Conservation (phyloP, 2,888 invertebrate genomes). For the Branchellion lobata region DNA sequence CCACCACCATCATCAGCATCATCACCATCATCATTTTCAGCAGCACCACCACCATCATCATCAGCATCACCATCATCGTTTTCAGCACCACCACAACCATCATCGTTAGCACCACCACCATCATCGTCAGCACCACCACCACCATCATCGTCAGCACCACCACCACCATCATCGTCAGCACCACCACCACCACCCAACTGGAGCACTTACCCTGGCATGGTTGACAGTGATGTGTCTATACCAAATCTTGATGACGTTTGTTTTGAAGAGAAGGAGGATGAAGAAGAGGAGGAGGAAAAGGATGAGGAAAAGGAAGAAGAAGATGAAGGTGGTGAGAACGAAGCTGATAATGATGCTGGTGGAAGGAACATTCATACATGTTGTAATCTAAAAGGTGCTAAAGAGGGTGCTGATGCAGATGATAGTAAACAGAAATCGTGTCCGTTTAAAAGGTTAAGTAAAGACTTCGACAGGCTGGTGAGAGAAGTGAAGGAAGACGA, state of each 20-base stretch:
- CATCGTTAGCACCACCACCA: too few relatives aligned
- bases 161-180: not conserved
- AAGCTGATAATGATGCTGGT: not conserved
- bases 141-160: not conserved
- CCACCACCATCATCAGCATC: too few relatives aligned
- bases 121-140: not conserved
- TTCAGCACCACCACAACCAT: too few relatives aligned
- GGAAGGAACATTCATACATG: not conserved
- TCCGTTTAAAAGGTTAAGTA: not conserved
- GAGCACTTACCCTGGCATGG: not conserved
- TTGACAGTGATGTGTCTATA: not conserved
- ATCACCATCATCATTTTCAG: too few relatives aligned
- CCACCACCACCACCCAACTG: not conserved
- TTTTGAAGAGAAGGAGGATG: not conserved
- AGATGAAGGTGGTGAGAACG: not conserved
- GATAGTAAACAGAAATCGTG: not conserved
- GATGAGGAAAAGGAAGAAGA: not conserved
- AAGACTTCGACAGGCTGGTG: not conserved
- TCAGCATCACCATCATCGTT: too few relatives aligned
- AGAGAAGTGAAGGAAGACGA: not conserved
- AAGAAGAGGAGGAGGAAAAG: not conserved
- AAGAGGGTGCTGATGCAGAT: not conserved
- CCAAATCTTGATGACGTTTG: not conserved
- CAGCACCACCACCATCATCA: too few relatives aligned
- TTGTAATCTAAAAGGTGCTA: not conserved